A percentile compares a stretch with the other conserved stretches of the same genome.
Evolutionary conservation across 1,140 invertebrate genomes (phyloP).

Genomic region (Battus philenor): DNA sequence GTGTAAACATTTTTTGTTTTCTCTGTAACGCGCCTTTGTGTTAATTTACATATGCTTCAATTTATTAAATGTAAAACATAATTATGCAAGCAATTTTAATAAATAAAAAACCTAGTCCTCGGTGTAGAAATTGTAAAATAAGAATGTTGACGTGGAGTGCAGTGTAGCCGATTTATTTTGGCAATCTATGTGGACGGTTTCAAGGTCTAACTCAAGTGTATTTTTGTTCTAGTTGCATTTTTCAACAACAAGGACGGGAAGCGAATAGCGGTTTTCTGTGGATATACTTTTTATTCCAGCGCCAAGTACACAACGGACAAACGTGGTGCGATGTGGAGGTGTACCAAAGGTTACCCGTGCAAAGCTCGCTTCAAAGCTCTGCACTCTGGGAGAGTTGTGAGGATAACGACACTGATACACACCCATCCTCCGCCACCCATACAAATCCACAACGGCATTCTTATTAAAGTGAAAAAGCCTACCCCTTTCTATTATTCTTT

Average conservation of each 20-base stretch:
- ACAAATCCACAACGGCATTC: conserved; percentile 27
- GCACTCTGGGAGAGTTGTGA: conserved; percentile 22
- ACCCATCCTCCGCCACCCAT: conserved; percentile 30
- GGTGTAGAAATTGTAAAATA: too few species aligned
- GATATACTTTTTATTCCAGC: conserved; percentile 35
- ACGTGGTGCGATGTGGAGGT: conserved; percentile 37
- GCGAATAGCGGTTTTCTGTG: conserved; percentile 29
- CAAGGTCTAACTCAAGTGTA: neutral
- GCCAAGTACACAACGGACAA: conserved; percentile 16
- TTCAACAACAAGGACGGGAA: conserved; percentile 36
- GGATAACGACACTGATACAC: conserved; percentile 29
- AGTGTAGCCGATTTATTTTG: too few species aligned
- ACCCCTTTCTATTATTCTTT: conserved; percentile 8
- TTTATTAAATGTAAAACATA: too few species aligned
- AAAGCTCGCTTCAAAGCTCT: conserved; percentile 39
- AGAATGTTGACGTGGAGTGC: too few species aligned
- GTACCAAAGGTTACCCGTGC: conserved; percentile 39
- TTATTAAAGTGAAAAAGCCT: conserved; percentile 24
- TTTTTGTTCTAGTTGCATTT: conserved; percentile 32
- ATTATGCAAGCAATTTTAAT: too few species aligned
- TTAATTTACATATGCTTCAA: too few species aligned
- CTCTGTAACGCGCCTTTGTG: too few species aligned
- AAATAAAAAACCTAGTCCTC: too few species aligned
- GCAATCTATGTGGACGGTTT: too few species aligned
- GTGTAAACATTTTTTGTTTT: too few species aligned